phyloP scores from a whole-genome alignment of 2,888 invertebrate genomes.

The Miltochrista miniata region DNA sequence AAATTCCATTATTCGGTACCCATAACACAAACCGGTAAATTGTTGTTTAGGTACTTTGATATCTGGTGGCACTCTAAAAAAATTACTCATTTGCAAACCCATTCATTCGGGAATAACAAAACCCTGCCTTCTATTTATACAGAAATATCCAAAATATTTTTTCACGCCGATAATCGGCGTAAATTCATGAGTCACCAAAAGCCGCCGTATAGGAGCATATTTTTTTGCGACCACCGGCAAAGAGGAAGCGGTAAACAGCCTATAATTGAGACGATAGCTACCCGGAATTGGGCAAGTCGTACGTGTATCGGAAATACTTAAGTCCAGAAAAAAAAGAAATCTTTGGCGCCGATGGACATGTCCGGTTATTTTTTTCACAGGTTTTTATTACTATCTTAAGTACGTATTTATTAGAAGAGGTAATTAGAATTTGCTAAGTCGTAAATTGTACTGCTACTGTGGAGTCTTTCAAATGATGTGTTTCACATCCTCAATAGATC shows the following conservation, averaged over 20 bases:
- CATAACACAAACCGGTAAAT: too few species aligned
- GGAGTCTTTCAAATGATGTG: neutral
- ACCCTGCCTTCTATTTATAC: neutral
- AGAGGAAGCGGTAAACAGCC: slow-evolving; percentile 60
- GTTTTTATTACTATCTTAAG: neutral
- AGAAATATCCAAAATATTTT: slow-evolving; percentile 1
- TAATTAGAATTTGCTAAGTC: neutral
- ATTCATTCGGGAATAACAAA: neutral
- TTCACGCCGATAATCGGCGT: slow-evolving; percentile 15
- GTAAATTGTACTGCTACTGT: neutral
- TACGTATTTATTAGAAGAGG: neutral
- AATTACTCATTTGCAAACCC: too few species aligned
- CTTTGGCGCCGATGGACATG: slow-evolving; percentile 21
- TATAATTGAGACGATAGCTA: slow-evolving; percentile 69
- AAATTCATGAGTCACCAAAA: slow-evolving; percentile 30
- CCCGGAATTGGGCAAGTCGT: slow-evolving; percentile 21
- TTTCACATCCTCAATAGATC: neutral
- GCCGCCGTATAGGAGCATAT: slow-evolving; percentile 38
- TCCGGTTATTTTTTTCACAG: slow-evolving; percentile 20
- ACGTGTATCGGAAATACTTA: slow-evolving; percentile 59
- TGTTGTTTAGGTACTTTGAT: too few species aligned
- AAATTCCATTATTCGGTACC: too few species aligned
- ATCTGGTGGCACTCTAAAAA: too few species aligned
- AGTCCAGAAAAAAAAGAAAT: slow-evolving; percentile 29
- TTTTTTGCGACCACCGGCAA: slow-evolving; percentile 68